A percentile compares a stretch with the other conserved stretches of the same genome.
phyloP scores from a whole-genome alignment of 2,888 invertebrate species.

The Pseudococcus longispinus region DNA sequence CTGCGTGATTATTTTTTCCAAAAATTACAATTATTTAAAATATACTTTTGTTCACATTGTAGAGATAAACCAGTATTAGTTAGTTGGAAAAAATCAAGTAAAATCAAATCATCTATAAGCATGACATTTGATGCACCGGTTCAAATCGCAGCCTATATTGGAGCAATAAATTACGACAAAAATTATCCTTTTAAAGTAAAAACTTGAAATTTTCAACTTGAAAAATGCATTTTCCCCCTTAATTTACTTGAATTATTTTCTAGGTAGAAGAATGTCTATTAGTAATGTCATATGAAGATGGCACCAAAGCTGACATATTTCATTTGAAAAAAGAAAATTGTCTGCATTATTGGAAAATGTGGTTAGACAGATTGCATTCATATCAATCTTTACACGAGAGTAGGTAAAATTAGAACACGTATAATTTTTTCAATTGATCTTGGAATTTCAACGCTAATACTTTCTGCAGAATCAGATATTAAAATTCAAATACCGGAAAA shows the following conservation, averaged over 20 bases:
- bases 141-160: slow-evolving; percentile 78
- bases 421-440: not conserved
- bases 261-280: slow-evolving; percentile 70
- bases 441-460: not conserved
- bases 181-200: slow-evolving; percentile 69
- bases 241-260: slow-evolving; percentile 47
- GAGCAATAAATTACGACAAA: slow-evolving; percentile 74
- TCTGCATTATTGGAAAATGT: slow-evolving; percentile 73
- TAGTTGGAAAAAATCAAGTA: slow-evolving; percentile 82
- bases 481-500: not conserved
- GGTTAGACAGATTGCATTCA: slow-evolving; percentile 71
- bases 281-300: slow-evolving; percentile 75
- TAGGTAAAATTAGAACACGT: not conserved
- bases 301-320: slow-evolving; percentile 72
- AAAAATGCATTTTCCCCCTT: not conserved
- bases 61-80: slow-evolving; percentile 74
- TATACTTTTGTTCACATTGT: slow-evolving; percentile 60
- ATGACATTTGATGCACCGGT: slow-evolving; percentile 77
- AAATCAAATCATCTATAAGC: slow-evolving; percentile 68
- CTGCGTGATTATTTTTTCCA: no score
- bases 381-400: slow-evolving; percentile 62
- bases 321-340: slow-evolving; percentile 67
- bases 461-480: not conserved
- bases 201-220: not conserved
- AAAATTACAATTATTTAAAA: no score